Evolutionary conservation across 2,888 invertebrate species (phyloP).

Genomic region (Arctia plantaginis): DNA sequence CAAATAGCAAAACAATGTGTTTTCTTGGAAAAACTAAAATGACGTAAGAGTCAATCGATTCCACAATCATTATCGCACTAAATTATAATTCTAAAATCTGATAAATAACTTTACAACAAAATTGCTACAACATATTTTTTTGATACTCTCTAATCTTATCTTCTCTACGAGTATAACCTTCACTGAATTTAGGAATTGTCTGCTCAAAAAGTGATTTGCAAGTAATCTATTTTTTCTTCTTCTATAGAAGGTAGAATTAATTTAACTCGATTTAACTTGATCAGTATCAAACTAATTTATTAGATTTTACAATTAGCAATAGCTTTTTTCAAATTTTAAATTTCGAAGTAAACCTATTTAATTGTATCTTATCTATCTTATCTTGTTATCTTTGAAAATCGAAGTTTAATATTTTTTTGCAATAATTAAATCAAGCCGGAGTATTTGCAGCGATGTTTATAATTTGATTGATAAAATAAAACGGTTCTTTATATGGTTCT

Average conservation of each 20-base stretch:
- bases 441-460: not conserved
- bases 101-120: conserved; percentile 38
- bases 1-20: not conserved
- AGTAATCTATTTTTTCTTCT: conserved; percentile 28
- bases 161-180: conserved; percentile 38
- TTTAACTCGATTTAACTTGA: not conserved
- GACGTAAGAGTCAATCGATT: not conserved
- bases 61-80: conserved; percentile 26
- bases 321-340: not conserved
- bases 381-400: not conserved
- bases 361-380: not conserved
- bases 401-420: not conserved
- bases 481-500: not conserved
- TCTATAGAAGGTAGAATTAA: no score
- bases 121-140: conserved; percentile 43
- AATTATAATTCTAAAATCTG: conserved; percentile 22
- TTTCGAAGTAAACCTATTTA: not conserved
- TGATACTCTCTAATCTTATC: conserved; percentile 47
- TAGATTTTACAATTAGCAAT: not conserved
- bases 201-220: conserved; percentile 39
- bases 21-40: not conserved
- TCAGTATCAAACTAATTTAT: not conserved
- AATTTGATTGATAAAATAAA: no score
- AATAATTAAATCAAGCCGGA: not conserved
- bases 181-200: conserved; percentile 32